A percentile compares a stretch with the other conserved stretches of the same genome.
Conservation (phyloP, 1,140 invertebrate genomes). For the Melipona quadrifasciata region DNA sequence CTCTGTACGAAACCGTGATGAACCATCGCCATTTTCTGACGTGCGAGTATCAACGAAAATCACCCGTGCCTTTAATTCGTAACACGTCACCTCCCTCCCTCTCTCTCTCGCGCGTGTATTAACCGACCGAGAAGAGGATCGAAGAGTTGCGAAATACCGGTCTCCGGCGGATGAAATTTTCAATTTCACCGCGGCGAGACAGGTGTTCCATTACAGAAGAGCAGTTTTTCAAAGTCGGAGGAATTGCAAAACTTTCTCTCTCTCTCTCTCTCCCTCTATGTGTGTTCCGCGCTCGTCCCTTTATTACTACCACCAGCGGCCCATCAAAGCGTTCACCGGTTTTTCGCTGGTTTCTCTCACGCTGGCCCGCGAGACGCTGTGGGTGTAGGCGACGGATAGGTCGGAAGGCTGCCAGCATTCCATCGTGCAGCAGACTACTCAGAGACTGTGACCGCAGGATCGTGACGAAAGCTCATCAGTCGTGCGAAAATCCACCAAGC, state of each 20-base stretch:
- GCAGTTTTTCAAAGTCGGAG: conserved; percentile 10
- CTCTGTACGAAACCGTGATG: no score
- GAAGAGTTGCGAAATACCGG: not conserved
- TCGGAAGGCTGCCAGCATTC: conserved; percentile 41
- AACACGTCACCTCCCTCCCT: not conserved
- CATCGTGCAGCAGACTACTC: conserved; percentile 52
- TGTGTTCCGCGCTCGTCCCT: not conserved
- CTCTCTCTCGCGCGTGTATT: no score
- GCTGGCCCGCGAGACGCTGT: conserved; percentile 12
- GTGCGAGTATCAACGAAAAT: not conserved
- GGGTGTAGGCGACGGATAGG: conserved; percentile 28
- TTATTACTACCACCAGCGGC: conserved; percentile 21
- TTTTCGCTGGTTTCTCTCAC: conserved; percentile 38
- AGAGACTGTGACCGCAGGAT: conserved; percentile 70
- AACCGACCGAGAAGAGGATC: not conserved
- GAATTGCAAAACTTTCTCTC: not conserved
- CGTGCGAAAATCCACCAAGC: conserved; percentile 73
- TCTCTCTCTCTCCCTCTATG: no score
- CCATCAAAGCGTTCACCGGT: conserved; percentile 34
- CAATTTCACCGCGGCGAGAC: not conserved
- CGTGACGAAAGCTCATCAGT: conserved; percentile 77
- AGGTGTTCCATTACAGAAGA: not conserved
- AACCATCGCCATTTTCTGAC: no score
- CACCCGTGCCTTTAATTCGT: not conserved
- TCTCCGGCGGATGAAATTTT: not conserved